A percentile compares a stretch with the other conserved stretches of the same genome.
These are phyloP conservation scores for Potamilus streckersoni DNA, from an alignment of 1,140 invertebrate species.

Conservation along the genomic window DNA sequence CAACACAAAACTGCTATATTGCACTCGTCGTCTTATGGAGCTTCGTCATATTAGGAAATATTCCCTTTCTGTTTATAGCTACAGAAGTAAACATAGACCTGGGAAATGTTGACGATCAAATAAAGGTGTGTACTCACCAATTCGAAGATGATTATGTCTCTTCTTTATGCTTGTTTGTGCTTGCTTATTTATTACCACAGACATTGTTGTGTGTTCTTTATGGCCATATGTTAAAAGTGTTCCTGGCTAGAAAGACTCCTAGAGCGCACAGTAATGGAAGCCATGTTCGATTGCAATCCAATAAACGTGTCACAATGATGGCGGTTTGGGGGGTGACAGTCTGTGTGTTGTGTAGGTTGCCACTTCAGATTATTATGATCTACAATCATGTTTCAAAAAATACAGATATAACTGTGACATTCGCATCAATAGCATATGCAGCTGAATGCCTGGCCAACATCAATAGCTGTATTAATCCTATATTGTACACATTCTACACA, in stretches of 20 bases:
- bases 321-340: background rate
- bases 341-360: slow-evolving; percentile 7
- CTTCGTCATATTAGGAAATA: slow-evolving; percentile 3
- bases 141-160: background rate
- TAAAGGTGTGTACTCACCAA: background rate
- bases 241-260: background rate
- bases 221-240: background rate
- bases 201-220: background rate
- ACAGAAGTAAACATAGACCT: background rate
- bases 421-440: background rate
- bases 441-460: slow-evolving; percentile 9
- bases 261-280: background rate
- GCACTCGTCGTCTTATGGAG: background rate
- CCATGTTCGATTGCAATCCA: background rate
- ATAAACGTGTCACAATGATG: background rate
- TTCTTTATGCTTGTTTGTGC: slow-evolving; percentile 5
- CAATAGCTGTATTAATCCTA: background rate
- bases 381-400: no score
- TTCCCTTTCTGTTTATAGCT: background rate
- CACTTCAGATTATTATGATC: background rate
- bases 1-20: background rate
- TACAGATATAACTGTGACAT: background rate
- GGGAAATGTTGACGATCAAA: background rate
- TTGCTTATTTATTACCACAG: slow-evolving; percentile 8
- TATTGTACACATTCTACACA: slow-evolving; percentile 7